Base-by-base conservation (phyloP, 2,888 invertebrate species). In the Eucriotettix oculatus region DNA sequence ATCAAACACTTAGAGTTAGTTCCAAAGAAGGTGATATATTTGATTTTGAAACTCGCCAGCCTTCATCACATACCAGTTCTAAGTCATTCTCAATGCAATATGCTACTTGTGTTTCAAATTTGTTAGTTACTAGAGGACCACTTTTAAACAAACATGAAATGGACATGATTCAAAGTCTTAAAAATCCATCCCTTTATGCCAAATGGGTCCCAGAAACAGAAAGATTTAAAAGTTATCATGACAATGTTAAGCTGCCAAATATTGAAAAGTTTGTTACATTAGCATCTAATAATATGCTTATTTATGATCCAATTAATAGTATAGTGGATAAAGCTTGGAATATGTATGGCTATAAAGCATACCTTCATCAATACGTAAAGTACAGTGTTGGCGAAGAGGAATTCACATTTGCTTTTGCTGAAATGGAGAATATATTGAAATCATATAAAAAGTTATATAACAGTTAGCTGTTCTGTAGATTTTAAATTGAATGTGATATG, bases 291-390 rank as follows among this genome's bases (percentile, higher is more conserved):
- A 75, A 74, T 68, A 75, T 73, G 52, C 69, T 69, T 58, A 68
- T 76, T 58, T 68, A 70, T 64, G 63, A 67, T 40, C 68, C 73
- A 9, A 64, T 79, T 29, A 71, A 78, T 60, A 58, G 54, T 1
- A 68, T 76, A 42, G 67, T 76, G 40, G 70, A 70, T 10, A 76
- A 76, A 65, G 76, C 77, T 5, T 77, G 76, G 77, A 73, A 69
- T 59, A 69, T 74, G 60, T 79, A 76, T 66, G 69, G 71, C 3
- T 71, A 75, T 67, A 72, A 72, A 43, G 78, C 78, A 10, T 78
- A 75, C 68, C 66, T 78, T 48, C 78, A 79, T 69, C 78, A 77
- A 61, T 79, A 78, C 66, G 71, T 71, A 63, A 74, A 76, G 62
- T 76, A 71, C 66, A 75, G 73, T 44, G 66, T 78, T 48, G 73